phyloP scores from a whole-genome alignment of 2,888 invertebrate genomes.

The Tenthredo distinguenda region DNA sequence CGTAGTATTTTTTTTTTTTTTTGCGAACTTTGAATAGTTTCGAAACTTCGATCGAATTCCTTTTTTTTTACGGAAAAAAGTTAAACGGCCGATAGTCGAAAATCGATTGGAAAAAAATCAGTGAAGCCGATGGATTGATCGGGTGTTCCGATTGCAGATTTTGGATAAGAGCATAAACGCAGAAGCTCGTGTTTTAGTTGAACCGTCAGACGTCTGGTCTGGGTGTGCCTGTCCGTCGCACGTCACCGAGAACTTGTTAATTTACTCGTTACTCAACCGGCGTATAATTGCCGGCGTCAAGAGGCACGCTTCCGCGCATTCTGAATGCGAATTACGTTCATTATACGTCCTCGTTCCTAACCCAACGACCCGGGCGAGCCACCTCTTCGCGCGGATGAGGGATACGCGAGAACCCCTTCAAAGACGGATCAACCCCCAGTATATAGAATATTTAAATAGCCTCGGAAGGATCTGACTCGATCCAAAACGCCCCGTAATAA shows the following conservation, averaged over 20 bases:
- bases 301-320: conserved; percentile 45
- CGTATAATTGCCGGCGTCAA: conserved; percentile 48
- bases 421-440: neutral
- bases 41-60: too few species aligned
- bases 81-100: too few species aligned
- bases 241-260: conserved; percentile 51
- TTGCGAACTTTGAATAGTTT: too few species aligned
- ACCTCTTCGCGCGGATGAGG: neutral
- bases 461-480: neutral
- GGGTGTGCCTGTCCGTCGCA: neutral
- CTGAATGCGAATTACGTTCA: conserved; percentile 45
- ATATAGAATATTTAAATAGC: neutral
- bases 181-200: neutral
- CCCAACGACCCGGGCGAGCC: neutral
- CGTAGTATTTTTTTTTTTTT: too few species aligned
- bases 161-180: too few species aligned
- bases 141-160: too few species aligned
- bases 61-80: too few species aligned
- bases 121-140: too few species aligned
- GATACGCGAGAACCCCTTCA: neutral
- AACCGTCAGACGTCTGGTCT: neutral
- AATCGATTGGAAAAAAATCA: too few species aligned
- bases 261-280: conserved; percentile 52
- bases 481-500: neutral
- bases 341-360: conserved; percentile 12